Evolutionary conservation across 30 jellyfish, hydroid and myxozoan species (phyloP), one percentile per base, ranked within the genome.

Genomic region (Aurelia sp.): DNA sequence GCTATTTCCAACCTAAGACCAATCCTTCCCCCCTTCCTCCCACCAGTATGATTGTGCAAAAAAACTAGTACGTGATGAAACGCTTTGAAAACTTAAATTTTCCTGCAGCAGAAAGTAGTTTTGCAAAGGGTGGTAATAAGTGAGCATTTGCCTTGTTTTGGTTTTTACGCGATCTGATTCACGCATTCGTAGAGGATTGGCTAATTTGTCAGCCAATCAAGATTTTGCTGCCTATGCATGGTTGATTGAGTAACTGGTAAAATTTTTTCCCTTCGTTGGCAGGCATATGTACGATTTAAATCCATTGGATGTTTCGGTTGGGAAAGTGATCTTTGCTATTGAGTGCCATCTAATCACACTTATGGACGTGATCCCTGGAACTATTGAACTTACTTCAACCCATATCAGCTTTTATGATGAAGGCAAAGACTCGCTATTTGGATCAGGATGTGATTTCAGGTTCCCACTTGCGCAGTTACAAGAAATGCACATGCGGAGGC

Each of bases 301-400:
- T 27, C 93, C 93, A 19, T 37, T 84, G 48, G 86, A 80, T 9
- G 95, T 70, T 33, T 65, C 95, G 15, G 89, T 86, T 44, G 89
- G 89, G 31, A 75, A 68, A 62, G 73, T 58, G 59, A 48, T 86
- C 69, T n/a, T 55, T 13, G 60, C 95, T 9, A 21, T 74, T 23
- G 76, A 75, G 13, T 92, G 97, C 31, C 86, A 86, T 20, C 84
- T 92, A 4, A 74, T 92, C 51, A 92, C 98, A 3, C 62, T 92
- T 21, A 92, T 92, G 97, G 96, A 87, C 44, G 89, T 87, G 30
- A 80, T 92, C 27, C 92, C 91, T 47, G 98, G 98, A 27, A 77
- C 66, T 1, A 85, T 92, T 37, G 98, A 92, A 60, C 77, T 92
- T 69, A 80, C 97, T 7, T 52, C 92, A 41, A 71, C 97, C 11